These are phyloP conservation scores for Sepioteuthis lessoniana DNA, from an alignment of 2,888 invertebrate genomes.

Conservation along the genomic window DNA sequence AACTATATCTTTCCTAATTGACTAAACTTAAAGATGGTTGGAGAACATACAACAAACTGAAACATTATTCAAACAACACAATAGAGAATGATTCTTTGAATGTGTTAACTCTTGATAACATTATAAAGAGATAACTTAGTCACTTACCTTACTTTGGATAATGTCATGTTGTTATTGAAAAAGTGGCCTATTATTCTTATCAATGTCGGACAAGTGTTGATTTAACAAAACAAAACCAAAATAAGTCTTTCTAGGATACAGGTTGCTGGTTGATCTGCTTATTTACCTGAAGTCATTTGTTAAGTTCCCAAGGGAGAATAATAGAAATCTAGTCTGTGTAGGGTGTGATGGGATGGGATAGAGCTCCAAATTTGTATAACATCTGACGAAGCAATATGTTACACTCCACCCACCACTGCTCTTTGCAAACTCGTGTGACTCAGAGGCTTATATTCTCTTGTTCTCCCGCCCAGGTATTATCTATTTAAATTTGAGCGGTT, in stretches of 20 bases:
- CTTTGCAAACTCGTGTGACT: background rate
- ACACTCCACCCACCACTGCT: background rate
- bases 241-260: background rate
- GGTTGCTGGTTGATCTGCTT: background rate
- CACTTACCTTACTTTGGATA: no score
- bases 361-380: background rate
- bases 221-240: background rate
- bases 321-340: background rate
- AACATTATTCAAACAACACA: no score
- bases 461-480: background rate
- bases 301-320: background rate
- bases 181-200: no score
- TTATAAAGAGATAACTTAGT: no score
- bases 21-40: no score
- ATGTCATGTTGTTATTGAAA: no score
- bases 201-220: no score
- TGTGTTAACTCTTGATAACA: no score
- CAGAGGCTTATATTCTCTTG: background rate
- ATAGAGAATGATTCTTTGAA: no score
- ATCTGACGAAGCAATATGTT: constrained; percentile 4
- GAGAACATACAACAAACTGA: no score
- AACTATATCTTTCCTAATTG: no score
- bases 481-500: background rate
- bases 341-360: background rate
- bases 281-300: background rate